Conservation (phyloP, 2,113 vertebrate species). For the Spheniscus mendiculus region DNA sequence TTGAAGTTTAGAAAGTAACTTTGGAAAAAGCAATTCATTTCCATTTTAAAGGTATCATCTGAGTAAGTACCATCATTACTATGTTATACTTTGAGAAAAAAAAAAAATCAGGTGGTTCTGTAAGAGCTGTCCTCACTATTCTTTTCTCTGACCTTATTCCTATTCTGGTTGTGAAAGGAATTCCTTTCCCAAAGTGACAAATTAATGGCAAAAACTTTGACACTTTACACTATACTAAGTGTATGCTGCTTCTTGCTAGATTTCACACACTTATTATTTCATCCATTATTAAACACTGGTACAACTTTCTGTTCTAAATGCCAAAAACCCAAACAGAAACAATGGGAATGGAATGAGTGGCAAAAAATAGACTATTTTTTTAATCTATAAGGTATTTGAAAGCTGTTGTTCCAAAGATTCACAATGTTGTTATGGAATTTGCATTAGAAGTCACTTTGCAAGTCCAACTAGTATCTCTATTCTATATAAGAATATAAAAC, state of each 20-base stretch:
- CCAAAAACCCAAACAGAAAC: not conserved
- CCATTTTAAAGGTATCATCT: not conserved
- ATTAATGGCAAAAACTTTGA: not conserved
- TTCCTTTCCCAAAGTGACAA: not conserved
- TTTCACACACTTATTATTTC: not conserved
- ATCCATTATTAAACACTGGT: not conserved
- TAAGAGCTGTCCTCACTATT: not conserved
- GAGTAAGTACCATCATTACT: not conserved
- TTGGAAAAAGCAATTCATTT: not conserved
- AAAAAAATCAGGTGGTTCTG: not conserved
- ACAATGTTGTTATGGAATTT: not conserved
- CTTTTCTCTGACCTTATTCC: not conserved
- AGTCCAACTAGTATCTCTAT: not conserved
- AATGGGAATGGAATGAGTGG: not conserved
- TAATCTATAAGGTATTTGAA: not conserved
- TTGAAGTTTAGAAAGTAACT: not conserved
- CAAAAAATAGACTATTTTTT: not conserved
- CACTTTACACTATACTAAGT: not conserved
- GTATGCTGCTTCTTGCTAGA: not conserved
- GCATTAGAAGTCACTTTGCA: not conserved
- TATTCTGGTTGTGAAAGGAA: not conserved
- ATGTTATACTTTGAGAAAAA: accelerated
- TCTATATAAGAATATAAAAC: not conserved
- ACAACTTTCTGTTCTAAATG: not conserved
- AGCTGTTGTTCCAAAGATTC: not conserved